phyloP scores from a whole-genome alignment of 1,140 invertebrate genomes.

The Brachionus sp. region DNA sequence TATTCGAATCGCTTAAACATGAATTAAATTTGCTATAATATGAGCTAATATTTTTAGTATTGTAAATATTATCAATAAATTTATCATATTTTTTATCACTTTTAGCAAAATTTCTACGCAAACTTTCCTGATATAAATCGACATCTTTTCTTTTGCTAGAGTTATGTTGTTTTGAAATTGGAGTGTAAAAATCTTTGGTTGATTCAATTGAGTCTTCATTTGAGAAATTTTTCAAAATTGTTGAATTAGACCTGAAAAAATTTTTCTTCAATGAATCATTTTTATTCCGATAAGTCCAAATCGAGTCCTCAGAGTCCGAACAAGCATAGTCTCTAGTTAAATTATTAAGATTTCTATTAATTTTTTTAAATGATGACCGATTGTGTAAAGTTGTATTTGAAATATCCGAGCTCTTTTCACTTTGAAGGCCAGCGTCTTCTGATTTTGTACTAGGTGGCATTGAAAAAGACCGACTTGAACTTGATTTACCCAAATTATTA shows the following conservation, averaged over 20 bases:
- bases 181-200: neutral
- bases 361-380: neutral
- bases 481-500: neutral
- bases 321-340: neutral
- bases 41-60: neutral
- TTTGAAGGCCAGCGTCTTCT: neutral
- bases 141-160: conserved; percentile 3
- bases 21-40: conserved; percentile 12
- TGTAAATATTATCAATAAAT: neutral
- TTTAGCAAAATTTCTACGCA: conserved; percentile 13
- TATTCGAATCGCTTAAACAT: neutral
- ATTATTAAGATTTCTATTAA: neutral
- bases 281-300: neutral
- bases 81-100: neutral
- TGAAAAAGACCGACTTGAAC: neutral
- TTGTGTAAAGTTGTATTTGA: neutral
- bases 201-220: neutral
- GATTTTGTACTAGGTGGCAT: neutral
- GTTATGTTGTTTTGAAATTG: neutral
- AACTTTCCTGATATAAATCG: neutral
- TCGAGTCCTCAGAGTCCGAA: neutral
- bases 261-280: neutral
- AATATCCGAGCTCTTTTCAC: neutral
- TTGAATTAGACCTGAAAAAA: neutral
- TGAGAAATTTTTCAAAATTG: neutral